Evolutionary conservation across 1,140 invertebrate species (phyloP), one percentile per base, ranked within the genome.

Genomic region (Apis laboriosa): DNA sequence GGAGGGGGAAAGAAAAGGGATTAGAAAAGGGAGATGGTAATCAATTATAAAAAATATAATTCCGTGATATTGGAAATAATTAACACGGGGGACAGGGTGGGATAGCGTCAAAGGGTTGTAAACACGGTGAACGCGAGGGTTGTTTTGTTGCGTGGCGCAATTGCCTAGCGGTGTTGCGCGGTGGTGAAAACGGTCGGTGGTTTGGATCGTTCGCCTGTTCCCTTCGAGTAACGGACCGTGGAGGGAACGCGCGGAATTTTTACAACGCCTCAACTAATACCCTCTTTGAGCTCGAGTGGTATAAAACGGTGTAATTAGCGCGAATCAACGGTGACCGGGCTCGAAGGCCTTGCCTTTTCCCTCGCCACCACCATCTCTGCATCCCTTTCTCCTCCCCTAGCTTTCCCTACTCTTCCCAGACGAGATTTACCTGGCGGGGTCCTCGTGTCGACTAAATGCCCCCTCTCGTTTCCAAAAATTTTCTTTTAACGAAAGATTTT

Each of bases 231-330:
- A 81, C 79, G 73, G 73, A 53, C 79, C 73, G 53, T 21, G 58
- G 53, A 43, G 79, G 51, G 73, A 76, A 76, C 72, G 76, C 73
- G n/a, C 63, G 73, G 79, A 76, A 81, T 81, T 81, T 81, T 76
- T 81, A 81, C 79, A 81, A 81, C 79, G 79, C 79, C 79, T 76
- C 73, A 28, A 75, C 79, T 81, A 76, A 81, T 81, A 81, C 79
- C 72, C 79, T 76, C 72, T 81, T 76, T 81, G 63, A 81, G 72
- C 79, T 81, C 72, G 79, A 81, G 79, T 81, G 79, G 79, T 81
- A 81, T 81, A 67, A 81, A 81, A 67, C 79, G 79, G 72, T 68
- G 79, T 81, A 81, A 81, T 81, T 81, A 81, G 79, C 79, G 79
- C 72, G 79, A 81, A 76, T 81, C 72, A 81, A 81, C 79, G 72